A percentile compares a stretch with the other conserved stretches of the same genome.
Conservation (phyloP, 30 jellyfish, hydroid and myxozoan species). For the Turritopsis dohrnii region DNA sequence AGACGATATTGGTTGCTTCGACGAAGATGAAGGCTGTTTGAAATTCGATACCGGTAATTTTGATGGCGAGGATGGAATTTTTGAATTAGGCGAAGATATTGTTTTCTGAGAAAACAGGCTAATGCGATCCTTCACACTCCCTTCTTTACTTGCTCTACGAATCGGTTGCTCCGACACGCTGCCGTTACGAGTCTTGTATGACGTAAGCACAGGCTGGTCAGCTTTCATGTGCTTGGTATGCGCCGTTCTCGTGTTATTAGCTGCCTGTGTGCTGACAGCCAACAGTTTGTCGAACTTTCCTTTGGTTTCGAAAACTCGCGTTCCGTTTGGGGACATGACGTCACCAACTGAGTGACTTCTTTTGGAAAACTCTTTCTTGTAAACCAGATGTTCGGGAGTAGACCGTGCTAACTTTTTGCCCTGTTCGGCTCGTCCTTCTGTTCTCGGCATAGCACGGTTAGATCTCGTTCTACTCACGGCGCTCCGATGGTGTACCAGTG, state of each 20-base stretch:
- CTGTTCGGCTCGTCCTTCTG: slow-evolving; percentile 66
- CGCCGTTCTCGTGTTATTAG: neutral
- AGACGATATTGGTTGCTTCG: neutral
- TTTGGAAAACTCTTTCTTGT: neutral
- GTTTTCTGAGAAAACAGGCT: slow-evolving; percentile 14
- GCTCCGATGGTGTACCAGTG: slow-evolving; percentile 61
- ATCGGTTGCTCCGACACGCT: neutral
- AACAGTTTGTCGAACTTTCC: slow-evolving; percentile 16
- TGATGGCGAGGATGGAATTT: neutral
- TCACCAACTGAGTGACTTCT: slow-evolving; percentile 19
- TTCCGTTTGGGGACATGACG: slow-evolving; percentile 1
- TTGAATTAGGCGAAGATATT: neutral
- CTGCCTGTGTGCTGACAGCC: slow-evolving; percentile 9
- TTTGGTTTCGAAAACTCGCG: slow-evolving; percentile 10
- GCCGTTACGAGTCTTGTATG: neutral
- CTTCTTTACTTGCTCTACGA: neutral
- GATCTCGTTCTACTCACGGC: slow-evolving; percentile 29
- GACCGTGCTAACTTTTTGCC: slow-evolving; percentile 28
- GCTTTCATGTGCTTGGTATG: neutral
- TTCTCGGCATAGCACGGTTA: slow-evolving; percentile 17
- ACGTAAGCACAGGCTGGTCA: neutral
- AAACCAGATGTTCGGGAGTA: slow-evolving; percentile 4
- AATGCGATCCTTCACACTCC: slow-evolving; percentile 21
- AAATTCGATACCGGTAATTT: neutral
- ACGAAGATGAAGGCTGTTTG: neutral